Percentiles rank a stretch among this genome's conserved stretches.
Conservation (phyloP, 2,888 invertebrate species). For the Sepiola atlantica region DNA sequence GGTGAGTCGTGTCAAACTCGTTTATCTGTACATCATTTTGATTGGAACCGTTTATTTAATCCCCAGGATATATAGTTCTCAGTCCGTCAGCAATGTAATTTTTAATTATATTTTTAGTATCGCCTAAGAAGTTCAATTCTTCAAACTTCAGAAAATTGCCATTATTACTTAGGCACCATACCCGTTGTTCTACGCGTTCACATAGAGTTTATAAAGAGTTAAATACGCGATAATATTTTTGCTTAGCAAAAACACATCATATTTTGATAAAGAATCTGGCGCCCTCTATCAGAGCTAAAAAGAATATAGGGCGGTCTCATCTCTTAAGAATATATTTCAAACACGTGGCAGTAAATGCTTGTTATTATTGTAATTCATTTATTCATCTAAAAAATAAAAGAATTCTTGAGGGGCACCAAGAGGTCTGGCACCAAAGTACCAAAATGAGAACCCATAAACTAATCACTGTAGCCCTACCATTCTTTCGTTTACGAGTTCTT, state of each 20-base stretch:
- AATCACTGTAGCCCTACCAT: neutral
- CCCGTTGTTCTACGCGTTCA: too few relatives aligned
- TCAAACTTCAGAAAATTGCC: too few relatives aligned
- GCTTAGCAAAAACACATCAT: neutral
- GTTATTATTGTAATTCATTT: slow-evolving; percentile 19
- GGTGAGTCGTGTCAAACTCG: too few relatives aligned
- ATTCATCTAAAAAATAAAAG: neutral
- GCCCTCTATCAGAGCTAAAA: neutral
- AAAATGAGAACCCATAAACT: neutral
- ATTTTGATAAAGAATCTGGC: neutral
- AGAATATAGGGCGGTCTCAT: neutral
- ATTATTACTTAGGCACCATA: too few relatives aligned
- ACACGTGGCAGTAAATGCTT: slow-evolving; percentile 32
- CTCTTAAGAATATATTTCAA: neutral
- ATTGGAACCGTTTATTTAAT: too few relatives aligned
- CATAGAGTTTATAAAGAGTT: neutral
- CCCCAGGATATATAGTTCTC: too few relatives aligned
- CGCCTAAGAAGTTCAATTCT: too few relatives aligned
- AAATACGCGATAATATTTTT: neutral
- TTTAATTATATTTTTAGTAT: too few relatives aligned
- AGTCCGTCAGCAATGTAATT: too few relatives aligned
- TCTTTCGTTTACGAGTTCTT: neutral
- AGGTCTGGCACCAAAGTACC: neutral
- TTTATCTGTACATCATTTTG: too few relatives aligned
- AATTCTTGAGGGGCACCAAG: slow-evolving; percentile 19